These are phyloP conservation scores for Astropecten irregularis DNA, from an alignment of 53 echinoderm and acorn worm species.

Conservation along the genomic window DNA sequence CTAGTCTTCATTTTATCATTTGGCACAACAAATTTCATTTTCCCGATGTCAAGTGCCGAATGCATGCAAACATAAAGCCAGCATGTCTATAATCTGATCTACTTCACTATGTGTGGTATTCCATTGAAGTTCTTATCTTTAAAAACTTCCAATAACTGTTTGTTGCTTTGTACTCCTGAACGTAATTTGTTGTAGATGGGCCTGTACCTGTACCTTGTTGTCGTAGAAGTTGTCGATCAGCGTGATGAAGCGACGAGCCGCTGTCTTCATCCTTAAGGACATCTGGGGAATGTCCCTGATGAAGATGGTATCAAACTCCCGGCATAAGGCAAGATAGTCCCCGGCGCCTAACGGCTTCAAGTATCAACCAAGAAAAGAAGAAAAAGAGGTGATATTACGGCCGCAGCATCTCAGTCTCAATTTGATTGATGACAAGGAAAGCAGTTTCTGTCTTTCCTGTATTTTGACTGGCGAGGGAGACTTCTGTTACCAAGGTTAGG, in stretches of 20 bases:
- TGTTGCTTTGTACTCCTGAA: too few species aligned
- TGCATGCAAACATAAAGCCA: too few species aligned
- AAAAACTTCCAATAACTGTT: too few species aligned
- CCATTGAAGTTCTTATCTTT: too few species aligned
- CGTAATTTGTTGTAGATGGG: too few species aligned
- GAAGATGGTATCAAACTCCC: slow-evolving; percentile 87
- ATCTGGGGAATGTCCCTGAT: slow-evolving; percentile 93
- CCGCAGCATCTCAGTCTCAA: too few species aligned
- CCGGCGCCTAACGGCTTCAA: slow-evolving; percentile 87
- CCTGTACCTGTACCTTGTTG: slow-evolving; percentile 88
- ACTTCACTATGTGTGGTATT: too few species aligned
- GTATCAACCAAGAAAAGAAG: background rate
- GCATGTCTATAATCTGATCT: too few species aligned
- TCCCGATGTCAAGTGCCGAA: background rate
- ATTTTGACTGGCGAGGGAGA: too few species aligned
- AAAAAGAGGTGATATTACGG: background rate
- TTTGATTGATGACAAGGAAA: too few species aligned
- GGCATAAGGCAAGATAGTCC: slow-evolving; percentile 84
- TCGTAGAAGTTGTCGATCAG: slow-evolving; percentile 98
- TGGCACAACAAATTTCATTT: background rate
- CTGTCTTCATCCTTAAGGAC: slow-evolving; percentile 82
- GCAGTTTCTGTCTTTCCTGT: too few species aligned
- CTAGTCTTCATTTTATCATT: background rate
- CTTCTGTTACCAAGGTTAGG: too few species aligned
- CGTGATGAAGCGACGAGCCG: slow-evolving; percentile 88